Percentiles rank a stretch among this genome's conserved stretches.
phyloP scores from a whole-genome alignment of 2,888 invertebrate species.

The Plusia festucae region DNA sequence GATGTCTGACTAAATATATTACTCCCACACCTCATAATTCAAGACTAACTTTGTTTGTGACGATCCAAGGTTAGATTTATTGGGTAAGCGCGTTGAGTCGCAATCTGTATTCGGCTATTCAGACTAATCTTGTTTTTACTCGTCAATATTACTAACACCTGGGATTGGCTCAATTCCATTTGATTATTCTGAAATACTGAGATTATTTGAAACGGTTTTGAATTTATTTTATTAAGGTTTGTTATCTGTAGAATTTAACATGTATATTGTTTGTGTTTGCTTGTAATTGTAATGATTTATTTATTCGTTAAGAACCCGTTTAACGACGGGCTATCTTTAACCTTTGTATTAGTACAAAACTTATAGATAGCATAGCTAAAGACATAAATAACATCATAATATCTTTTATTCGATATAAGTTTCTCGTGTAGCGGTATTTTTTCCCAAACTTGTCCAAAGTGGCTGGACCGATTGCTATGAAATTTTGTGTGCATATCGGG shows the following conservation, averaged over 20 bases:
- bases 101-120: constrained; percentile 14
- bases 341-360: no score
- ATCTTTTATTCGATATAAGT: no score
- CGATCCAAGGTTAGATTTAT: constrained; percentile 17
- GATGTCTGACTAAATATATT: not conserved
- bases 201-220: constrained; percentile 1
- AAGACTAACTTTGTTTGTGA: constrained; percentile 11
- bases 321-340: not conserved
- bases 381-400: no score
- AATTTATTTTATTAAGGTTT: not conserved
- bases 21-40: constrained; percentile 12
- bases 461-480: no score
- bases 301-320: not conserved
- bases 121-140: constrained; percentile 20
- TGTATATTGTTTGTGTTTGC: constrained; percentile 3
- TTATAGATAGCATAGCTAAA: no score
- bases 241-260: not conserved
- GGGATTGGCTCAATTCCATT: constrained; percentile 5
- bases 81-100: constrained; percentile 9
- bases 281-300: not conserved
- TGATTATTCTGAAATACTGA: constrained; percentile 10
- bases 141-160: constrained; percentile 13
- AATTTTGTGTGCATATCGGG: no score
- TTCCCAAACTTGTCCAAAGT: no score
- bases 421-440: no score